A percentile compares a stretch with the other conserved stretches of the same genome.
These are phyloP conservation scores for Nebria salina DNA, from an alignment of 2,888 invertebrate species.

Conservation along the genomic window DNA sequence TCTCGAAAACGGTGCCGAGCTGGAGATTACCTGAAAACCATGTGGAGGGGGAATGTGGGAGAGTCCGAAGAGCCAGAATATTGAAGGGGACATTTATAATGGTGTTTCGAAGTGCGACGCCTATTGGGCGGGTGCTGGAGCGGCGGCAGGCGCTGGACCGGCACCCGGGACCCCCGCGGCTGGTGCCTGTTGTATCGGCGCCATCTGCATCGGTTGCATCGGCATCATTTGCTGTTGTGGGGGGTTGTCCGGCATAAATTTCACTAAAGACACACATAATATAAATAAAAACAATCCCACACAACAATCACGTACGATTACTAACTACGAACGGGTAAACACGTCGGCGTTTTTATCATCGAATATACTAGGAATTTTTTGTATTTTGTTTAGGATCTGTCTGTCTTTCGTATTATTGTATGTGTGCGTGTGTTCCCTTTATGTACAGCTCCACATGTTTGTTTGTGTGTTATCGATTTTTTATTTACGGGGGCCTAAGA, in stretches of 20 bases:
- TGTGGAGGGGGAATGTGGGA: too few relatives aligned
- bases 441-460: slow-evolving; percentile 5
- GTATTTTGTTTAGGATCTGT: slow-evolving; percentile 37
- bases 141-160: slow-evolving; percentile 22
- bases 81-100: background rate
- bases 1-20: too few relatives aligned
- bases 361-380: slow-evolving; percentile 6
- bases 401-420: slow-evolving; percentile 37
- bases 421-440: slow-evolving; percentile 20
- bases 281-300: background rate
- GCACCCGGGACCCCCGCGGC: slow-evolving; percentile 20
- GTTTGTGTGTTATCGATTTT: background rate
- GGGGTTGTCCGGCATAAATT: slow-evolving; percentile 55
- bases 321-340: background rate
- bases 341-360: background rate
- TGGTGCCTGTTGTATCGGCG: slow-evolving; percentile 35
- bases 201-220: slow-evolving; percentile 46
- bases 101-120: background rate
- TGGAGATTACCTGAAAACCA: too few relatives aligned
- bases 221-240: slow-evolving; percentile 49
- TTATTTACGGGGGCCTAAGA: slow-evolving; percentile 23
- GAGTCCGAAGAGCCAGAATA: too few relatives aligned
- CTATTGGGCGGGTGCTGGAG: slow-evolving; percentile 27
- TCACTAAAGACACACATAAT: slow-evolving; percentile 51
- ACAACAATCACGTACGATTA: background rate